These are phyloP conservation scores for Oxyura jamaicensis DNA, from an alignment of 2,113 vertebrate species.

Conservation along the genomic window DNA sequence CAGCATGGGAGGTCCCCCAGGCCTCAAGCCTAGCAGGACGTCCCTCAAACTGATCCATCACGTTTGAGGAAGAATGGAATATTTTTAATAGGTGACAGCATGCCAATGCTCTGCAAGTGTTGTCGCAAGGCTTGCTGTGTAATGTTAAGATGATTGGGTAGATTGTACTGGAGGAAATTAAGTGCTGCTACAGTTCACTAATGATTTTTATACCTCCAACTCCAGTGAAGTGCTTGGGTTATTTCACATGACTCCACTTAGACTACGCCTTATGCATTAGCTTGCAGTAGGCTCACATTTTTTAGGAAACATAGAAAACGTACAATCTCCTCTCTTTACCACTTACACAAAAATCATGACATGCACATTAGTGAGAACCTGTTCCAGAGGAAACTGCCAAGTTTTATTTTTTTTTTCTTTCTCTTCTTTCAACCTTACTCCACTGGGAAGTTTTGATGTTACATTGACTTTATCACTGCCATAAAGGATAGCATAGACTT, in stretches of 20 bases:
- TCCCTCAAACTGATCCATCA: not conserved
- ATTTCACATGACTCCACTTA: not conserved
- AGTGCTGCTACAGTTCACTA: not conserved
- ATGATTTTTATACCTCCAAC: not conserved
- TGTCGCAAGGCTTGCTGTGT: not conserved
- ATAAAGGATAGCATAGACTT: not conserved
- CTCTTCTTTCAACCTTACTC: not conserved
- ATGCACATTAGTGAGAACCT: not conserved
- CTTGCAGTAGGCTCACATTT: not conserved
- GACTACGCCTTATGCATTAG: fast-evolving
- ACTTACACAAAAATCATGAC: not conserved
- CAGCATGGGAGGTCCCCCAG: not conserved
- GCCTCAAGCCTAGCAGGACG: not conserved
- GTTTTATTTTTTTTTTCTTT: not conserved
- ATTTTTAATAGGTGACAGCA: not conserved
- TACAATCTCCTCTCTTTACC: not conserved
- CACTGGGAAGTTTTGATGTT: not conserved
- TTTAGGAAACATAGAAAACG: not conserved
- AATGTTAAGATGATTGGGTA: not conserved
- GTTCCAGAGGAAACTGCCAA: not conserved
- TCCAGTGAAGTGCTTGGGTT: not conserved
- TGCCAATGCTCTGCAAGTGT: not conserved
- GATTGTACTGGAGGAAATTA: not conserved
- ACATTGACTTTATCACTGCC: not conserved
- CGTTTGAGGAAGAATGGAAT: not conserved